Evolutionary conservation across 2,888 invertebrate species (phyloP).

Genomic region (Corythucha ciliata): DNA sequence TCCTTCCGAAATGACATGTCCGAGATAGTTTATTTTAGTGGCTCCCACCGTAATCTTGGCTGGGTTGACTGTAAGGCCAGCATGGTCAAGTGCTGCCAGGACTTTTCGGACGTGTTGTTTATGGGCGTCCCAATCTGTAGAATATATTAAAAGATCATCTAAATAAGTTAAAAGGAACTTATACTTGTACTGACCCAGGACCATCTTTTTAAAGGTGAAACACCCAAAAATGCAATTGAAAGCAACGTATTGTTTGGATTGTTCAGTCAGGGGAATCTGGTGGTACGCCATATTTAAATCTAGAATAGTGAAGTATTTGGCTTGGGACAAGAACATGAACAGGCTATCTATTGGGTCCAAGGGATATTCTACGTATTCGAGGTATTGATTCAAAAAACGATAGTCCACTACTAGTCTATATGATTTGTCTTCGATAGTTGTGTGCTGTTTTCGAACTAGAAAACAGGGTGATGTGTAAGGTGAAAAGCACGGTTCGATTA

Average conservation of each 20-base stretch:
- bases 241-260: conserved; percentile 15
- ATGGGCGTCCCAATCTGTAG: no score
- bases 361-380: conserved; percentile 14
- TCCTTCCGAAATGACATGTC: no score
- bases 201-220: conserved; percentile 23
- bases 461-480: conserved; percentile 12
- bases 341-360: not conserved
- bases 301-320: conserved; percentile 23
- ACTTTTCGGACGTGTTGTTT: no score
- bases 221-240: conserved; percentile 17
- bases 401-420: conserved; percentile 32
- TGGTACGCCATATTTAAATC: conserved; percentile 27
- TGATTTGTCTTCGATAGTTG: not conserved
- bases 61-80: no score
- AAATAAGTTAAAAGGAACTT: no score
- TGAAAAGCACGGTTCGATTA: conserved; percentile 1
- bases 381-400: conserved; percentile 13
- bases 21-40: no score
- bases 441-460: conserved; percentile 14
- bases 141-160: no score
- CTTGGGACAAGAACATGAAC: conserved; percentile 2
- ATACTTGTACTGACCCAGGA: no score
- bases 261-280: conserved; percentile 20
- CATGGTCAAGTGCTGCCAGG: no score
- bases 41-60: no score